A percentile compares a stretch with the other conserved stretches of the same genome.
These are phyloP conservation scores for Marronus borbonicus DNA, from an alignment of 2,888 invertebrate genomes.

Conservation along the genomic window DNA sequence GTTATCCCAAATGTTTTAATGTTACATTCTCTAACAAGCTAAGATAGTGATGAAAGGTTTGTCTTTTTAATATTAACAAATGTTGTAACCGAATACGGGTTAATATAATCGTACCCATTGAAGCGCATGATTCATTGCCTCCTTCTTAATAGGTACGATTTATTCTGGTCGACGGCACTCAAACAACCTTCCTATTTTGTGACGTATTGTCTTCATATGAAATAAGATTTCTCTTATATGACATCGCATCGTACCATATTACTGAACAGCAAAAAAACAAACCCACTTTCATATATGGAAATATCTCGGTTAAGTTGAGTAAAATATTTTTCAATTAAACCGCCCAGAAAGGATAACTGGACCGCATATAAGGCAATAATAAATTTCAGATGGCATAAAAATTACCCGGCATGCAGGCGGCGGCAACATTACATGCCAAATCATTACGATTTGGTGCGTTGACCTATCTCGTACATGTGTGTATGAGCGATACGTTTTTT, in stretches of 20 bases:
- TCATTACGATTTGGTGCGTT: conserved; percentile 36
- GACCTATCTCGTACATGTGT: conserved; percentile 27
- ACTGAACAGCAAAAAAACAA: conserved; percentile 12
- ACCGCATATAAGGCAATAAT: conserved; percentile 32
- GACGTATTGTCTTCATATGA: conserved; percentile 38
- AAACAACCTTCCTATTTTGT: conserved; percentile 42
- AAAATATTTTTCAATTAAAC: conserved; percentile 44
- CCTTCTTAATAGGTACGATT: not conserved
- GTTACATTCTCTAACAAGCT: too few species aligned
- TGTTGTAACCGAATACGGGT: too few species aligned
- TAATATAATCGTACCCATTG: not conserved
- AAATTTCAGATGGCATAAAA: conserved; percentile 43
- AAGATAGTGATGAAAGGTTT: not conserved
- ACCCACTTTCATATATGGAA: conserved; percentile 39
- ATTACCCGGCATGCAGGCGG: conserved; percentile 17
- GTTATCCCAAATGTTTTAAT: too few species aligned
- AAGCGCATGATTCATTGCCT: conserved; percentile 30
- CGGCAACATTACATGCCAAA: conserved; percentile 28
- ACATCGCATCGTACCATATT: conserved; percentile 22
- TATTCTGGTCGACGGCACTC: conserved; percentile 8
- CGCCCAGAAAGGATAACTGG: conserved; percentile 38
- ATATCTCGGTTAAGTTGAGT: conserved; percentile 23
- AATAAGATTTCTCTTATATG: conserved; percentile 36
- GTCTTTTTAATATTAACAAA: too few species aligned
- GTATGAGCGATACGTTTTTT: conserved; percentile 19